Evolutionary conservation across 2,888 invertebrate species (phyloP).

Genomic region (Mayetiola destructor): DNA sequence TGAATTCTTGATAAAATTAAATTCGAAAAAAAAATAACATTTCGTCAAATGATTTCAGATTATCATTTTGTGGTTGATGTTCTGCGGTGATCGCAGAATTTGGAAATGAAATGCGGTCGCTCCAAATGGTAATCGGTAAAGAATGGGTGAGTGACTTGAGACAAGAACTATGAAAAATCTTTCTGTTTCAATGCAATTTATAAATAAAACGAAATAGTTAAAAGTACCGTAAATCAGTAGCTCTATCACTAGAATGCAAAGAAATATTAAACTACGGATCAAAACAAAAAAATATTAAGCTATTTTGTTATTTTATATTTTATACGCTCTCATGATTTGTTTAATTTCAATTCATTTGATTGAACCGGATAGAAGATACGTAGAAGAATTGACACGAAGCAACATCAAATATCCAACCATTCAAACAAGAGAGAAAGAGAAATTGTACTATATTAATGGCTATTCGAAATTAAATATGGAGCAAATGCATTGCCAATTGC

Average conservation of each 20-base stretch:
- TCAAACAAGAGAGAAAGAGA: too few relatives aligned
- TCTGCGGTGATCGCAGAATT: not conserved
- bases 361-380: too few relatives aligned
- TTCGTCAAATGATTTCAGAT: too few relatives aligned
- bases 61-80: too few relatives aligned
- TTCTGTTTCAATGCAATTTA: too few relatives aligned
- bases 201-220: too few relatives aligned
- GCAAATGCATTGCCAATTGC: not conserved
- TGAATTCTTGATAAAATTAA: not conserved
- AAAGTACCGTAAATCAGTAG: too few relatives aligned
- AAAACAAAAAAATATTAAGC: not conserved
- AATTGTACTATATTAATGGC: not conserved
- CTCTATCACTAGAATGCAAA: too few relatives aligned
- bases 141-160: conserved; percentile 10
- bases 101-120: conserved; percentile 11
- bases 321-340: not conserved
- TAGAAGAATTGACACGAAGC: too few relatives aligned
- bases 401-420: too few relatives aligned
- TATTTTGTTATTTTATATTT: not conserved
- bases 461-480: not conserved
- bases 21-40: not conserved
- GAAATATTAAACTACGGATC: too few relatives aligned
- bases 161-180: conserved; percentile 2
- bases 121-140: conserved; percentile 1
- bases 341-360: too few relatives aligned